Evolutionary conservation across 2,888 invertebrate species (phyloP).

Genomic region (Cosmia pyralina): DNA sequence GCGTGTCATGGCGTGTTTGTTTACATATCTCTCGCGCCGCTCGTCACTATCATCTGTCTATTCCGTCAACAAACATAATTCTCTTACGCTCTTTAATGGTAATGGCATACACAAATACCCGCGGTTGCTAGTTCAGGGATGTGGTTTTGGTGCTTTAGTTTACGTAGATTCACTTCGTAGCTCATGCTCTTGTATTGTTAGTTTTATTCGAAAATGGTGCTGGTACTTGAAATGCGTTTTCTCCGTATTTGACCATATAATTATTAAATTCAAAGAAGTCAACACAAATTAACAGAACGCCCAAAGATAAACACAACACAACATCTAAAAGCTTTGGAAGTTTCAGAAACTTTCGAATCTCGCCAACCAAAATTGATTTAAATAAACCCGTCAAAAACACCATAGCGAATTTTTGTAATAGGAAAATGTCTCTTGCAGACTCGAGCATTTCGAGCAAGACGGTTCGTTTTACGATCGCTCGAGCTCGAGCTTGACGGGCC

Average conservation of each 20-base stretch:
- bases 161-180: too few relatives aligned
- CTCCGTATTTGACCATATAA: background rate
- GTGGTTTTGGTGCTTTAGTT: conserved; percentile 31
- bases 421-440: conserved; percentile 63
- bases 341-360: conserved; percentile 9
- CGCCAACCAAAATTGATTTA: conserved; percentile 40
- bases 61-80: conserved; percentile 80
- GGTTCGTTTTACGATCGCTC: conserved; percentile 73
- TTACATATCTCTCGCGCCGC: conserved; percentile 72
- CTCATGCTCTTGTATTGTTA: too few relatives aligned
- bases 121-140: conserved; percentile 39
- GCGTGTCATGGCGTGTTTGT: conserved; percentile 73
- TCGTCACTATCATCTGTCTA: conserved; percentile 76
- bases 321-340: conserved; percentile 15
- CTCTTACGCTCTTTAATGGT: conserved; percentile 65
- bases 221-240: background rate
- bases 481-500: conserved; percentile 66
- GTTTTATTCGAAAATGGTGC: too few relatives aligned
- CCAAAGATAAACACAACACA: conserved; percentile 13
- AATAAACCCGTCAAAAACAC: conserved; percentile 46
- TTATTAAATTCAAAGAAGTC: background rate
- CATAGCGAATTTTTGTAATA: conserved; percentile 62
- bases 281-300: conserved; percentile 9
- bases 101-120: conserved; percentile 64
- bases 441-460: conserved; percentile 51